Conservation (phyloP, 2,113 vertebrate species). For the Jaculus jaculus region DNA sequence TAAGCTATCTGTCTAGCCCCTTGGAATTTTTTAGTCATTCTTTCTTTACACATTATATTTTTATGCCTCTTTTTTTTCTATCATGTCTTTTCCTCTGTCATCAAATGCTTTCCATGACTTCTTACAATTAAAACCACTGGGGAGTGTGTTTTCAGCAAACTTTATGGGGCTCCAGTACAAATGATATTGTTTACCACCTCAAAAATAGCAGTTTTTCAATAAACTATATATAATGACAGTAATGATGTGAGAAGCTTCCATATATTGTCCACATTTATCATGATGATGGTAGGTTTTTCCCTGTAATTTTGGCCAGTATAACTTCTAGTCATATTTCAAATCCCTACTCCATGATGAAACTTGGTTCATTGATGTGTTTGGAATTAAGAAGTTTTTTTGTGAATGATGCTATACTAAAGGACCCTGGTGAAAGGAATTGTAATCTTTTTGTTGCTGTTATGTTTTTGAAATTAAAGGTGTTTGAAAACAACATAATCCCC, state of each 20-base stretch:
- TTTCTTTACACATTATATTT: background rate
- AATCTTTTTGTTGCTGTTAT: background rate
- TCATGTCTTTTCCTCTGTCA: conserved; percentile 66
- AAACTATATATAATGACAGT: conserved; percentile 45
- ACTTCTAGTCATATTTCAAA: conserved; percentile 47
- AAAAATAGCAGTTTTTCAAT: background rate
- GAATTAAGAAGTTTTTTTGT: background rate
- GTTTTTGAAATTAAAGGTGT: conserved; percentile 2
- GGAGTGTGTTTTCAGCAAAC: conserved; percentile 53
- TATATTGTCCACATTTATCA: background rate
- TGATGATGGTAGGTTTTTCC: background rate
- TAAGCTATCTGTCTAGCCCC: too few relatives aligned
- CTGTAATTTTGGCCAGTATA: background rate
- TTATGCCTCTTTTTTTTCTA: accelerated
- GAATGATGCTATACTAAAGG: conserved; percentile 21
- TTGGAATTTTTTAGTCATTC: too few relatives aligned
- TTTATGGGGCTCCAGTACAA: conserved; percentile 63
- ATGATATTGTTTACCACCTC: conserved; percentile 63
- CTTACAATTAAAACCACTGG: conserved; percentile 55
- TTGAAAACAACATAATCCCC: background rate
- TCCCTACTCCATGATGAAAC: background rate
- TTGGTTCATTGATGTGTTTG: conserved; percentile 27
- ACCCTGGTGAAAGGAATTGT: background rate
- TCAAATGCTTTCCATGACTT: conserved; percentile 73
- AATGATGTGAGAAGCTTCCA: conserved; percentile 45